Evolutionary conservation across 1,140 invertebrate genomes (phyloP), one percentile per base, ranked within the genome.

Genomic region (Augochlora pura): DNA sequence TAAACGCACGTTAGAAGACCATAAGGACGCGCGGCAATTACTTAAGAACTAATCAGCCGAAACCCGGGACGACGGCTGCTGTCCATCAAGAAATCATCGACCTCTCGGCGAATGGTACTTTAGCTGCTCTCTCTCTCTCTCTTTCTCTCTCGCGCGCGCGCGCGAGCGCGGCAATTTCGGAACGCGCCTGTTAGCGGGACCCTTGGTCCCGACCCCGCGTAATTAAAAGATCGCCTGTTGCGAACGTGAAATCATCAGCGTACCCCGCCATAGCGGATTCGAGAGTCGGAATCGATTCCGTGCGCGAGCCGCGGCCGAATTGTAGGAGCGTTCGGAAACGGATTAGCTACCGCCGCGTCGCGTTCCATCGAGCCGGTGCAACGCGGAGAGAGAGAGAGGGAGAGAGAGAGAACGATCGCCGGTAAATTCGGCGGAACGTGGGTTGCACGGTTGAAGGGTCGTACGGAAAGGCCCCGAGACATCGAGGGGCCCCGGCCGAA

Each of bases 1-100:
- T 92, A 92, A 92, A 92, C 80, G 84, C 85, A 81, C 87, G 88
- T 92, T 90, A 91, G 88, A 89, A 88, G 87, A 84, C 86, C 86
- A 87, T 90, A 91, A 92, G 89, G 82, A 90, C 86, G 82, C 82
- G 77, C 82, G 87, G 88, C 88, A 91, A 91, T 91, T 91, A 91
- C 88, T 92, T 91, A 91, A 90, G 87, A 91, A 91, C 90, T 91
- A 91, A 91, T 92, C 90, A 89, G 87, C 87, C 87, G 85, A 90
- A 89, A 90, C 82, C 86, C 87, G 67, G 70, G 65, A 84, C 82
- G 78, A 88, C 71, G 85, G 63, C 82, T 77, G 77, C 52, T 82
- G 82, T 86, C 69, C 83, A 74, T 86, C 82, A 84, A 85, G 73
- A 81, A 85, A 83, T 85, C 84, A 86, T 85, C 84, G 73, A 86